Base-by-base conservation (phyloP, 2,113 vertebrate species). In the Gadus chalcogrammus region DNA sequence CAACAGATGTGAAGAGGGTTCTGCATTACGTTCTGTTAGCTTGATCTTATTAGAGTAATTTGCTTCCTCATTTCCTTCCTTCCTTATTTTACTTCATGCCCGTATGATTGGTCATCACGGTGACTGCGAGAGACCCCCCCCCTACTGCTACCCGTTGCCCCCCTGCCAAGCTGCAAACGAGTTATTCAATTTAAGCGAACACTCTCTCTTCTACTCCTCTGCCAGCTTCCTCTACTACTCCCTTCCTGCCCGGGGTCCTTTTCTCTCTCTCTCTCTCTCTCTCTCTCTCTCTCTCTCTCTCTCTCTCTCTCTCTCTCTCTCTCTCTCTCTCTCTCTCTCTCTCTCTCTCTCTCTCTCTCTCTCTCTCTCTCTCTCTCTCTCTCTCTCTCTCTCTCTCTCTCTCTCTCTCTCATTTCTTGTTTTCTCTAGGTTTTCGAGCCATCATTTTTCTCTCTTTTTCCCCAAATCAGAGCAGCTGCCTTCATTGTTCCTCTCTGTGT, bases 381-480 rank as follows among this genome's bases (percentile, higher is more conserved):
- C 77, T 60, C 35, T 74, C 20, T 83, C 61, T 73, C 38, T 18
- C 64, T 80, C 77, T 80, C 69, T 58, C 20, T 20, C 20, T 20
- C 20, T 27, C 16, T 22, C 11, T 17, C 59, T 22, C 60, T 61
- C 17, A 75, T 77, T 80, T 76, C 67, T 53, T 52, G 15, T 68
- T 70, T 78, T 60, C 59, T 68, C 69, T 80, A 74, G 35, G 59
- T 75, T 58, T 67, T 64, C 73, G 67, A 16, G 69, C 75, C 82
- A 80, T 77, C 71, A 67, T 77, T 72, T n/a, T 77, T 75, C 72
- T 72, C 74, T 73, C 70, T 74, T 71, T 86, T 82, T 84, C 87
- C 76, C 79, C 74, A 74, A 73, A 84, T 90, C 75, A 79, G 81
- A 77, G 79, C 83, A 84, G 76, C 79, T 84, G 83, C 82, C 84